These are phyloP conservation scores for Tamias sibiricus DNA, from an alignment of 2,113 vertebrate species.

Conservation along the genomic window DNA sequence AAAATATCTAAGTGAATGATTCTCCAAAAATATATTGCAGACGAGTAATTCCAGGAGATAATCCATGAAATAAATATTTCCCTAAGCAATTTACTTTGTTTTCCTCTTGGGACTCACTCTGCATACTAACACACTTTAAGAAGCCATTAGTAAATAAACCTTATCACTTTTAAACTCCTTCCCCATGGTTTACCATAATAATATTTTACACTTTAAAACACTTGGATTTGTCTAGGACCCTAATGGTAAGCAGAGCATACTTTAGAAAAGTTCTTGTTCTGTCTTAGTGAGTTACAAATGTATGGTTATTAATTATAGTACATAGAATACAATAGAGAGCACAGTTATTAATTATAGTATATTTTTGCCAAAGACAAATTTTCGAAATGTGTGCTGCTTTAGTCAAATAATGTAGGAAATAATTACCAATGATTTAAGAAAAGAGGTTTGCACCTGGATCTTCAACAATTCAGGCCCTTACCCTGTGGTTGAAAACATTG, in stretches of 20 bases:
- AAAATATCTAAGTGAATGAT: neutral
- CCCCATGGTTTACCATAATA: neutral
- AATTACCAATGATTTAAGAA: neutral
- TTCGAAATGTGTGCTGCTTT: neutral
- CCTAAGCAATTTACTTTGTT: slow-evolving; percentile 27
- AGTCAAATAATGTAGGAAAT: neutral
- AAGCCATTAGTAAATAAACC: neutral
- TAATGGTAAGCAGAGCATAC: neutral
- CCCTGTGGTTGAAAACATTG: neutral
- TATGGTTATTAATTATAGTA: neutral
- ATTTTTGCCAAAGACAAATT: neutral
- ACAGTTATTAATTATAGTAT: neutral
- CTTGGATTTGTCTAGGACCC: neutral
- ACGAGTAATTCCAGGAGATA: neutral
- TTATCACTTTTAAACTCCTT: neutral
- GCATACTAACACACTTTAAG: neutral
- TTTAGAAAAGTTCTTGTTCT: neutral
- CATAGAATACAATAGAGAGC: neutral
- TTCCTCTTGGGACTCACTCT: neutral
- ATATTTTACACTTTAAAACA: neutral
- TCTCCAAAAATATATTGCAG: neutral
- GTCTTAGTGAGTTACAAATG: neutral
- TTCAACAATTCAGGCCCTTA: neutral
- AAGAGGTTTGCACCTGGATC: neutral
- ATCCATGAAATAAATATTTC: neutral